Conservation (phyloP, 2,888 invertebrate species). For the Agrochola litura region DNA sequence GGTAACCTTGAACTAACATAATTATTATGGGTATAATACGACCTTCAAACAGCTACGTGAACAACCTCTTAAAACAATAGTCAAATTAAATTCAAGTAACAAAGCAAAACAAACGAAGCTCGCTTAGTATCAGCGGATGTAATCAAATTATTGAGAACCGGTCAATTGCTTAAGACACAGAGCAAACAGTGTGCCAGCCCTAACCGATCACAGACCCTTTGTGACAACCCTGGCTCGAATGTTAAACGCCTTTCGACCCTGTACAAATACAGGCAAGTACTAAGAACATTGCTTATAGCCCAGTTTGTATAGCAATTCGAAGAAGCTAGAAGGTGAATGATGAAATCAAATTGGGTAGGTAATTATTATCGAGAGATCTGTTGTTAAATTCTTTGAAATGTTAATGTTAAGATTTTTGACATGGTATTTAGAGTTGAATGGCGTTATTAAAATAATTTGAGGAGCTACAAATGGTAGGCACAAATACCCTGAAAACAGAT, state of each 20-base stretch:
- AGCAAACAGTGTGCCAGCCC: slow-evolving; percentile 59
- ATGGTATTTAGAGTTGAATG: neutral
- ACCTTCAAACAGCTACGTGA: slow-evolving; percentile 9
- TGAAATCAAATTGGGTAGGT: slow-evolving; percentile 15
- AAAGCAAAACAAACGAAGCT: slow-evolving; percentile 52
- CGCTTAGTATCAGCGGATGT: slow-evolving; percentile 38
- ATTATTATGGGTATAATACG: neutral
- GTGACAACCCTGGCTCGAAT: slow-evolving; percentile 48
- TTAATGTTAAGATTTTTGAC: neutral
- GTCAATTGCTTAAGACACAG: slow-evolving; percentile 53
- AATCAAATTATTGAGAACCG: slow-evolving; percentile 63
- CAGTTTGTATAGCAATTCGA: slow-evolving; percentile 30
- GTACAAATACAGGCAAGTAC: slow-evolving; percentile 47
- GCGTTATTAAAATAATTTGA: neutral
- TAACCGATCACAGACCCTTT: slow-evolving; percentile 61
- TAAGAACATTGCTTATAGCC: slow-evolving; percentile 33
- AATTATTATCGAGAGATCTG: neutral
- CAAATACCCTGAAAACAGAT: neutral
- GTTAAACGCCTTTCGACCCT: slow-evolving; percentile 49
- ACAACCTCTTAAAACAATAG: slow-evolving; percentile 44
- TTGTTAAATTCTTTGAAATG: slow-evolving; percentile 12
- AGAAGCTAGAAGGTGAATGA: neutral
- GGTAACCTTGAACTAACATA: neutral
- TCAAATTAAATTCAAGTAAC: slow-evolving; percentile 55
- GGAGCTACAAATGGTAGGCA: neutral